Base-by-base conservation (phyloP, 2,797 vertebrate species). In the Poeciliopsis infans region DNA sequence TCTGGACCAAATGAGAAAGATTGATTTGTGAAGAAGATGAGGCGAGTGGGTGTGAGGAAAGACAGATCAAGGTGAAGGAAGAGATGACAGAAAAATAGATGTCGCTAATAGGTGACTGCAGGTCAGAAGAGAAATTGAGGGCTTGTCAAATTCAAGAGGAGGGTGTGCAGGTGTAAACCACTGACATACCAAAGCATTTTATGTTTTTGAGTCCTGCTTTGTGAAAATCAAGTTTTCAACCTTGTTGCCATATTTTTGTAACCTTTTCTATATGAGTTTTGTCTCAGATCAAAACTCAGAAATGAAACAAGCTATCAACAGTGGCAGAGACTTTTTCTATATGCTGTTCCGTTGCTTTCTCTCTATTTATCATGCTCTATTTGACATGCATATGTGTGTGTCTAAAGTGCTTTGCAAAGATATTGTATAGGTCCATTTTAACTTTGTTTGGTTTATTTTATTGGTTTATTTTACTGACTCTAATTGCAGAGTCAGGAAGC, bases 11-110 rank as follows among this genome's bases (percentile, higher is more conserved):
- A 95, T 93, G 90, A 94, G 85, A 91, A 83, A 80, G 90, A 94
- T 94, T 94, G 93, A 95, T 95, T 93, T 87, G 59, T 70, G 74
- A 78, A 86, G 79, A 77, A 90, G 92, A 94, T 91, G 92, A 94
- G 91, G 85, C 81, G 74, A 80, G 78, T 71, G 75, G 57, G 41
- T 53, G 49, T 43, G n/a, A 16, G 59, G 75, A 76, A 69, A 61
- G 55, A 74, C 33, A 31, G 74, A 61, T 55, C 1, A 33, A 77
- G 76, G 5, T 53, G 61, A 59, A 71, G 49, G 43, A 77, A 78
- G 79, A 77, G 57, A 72, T 79, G 80, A 80, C 71, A 75, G n/a
- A 74, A 78, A 78, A 74, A 74, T 71, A 80, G 79, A 83, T 51
- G 49, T 84, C 49, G 77, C 75, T 57, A 75, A 69, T 33, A 83